Conservation (phyloP, 2,113 vertebrate genomes). For the Seriola rivoliana region DNA sequence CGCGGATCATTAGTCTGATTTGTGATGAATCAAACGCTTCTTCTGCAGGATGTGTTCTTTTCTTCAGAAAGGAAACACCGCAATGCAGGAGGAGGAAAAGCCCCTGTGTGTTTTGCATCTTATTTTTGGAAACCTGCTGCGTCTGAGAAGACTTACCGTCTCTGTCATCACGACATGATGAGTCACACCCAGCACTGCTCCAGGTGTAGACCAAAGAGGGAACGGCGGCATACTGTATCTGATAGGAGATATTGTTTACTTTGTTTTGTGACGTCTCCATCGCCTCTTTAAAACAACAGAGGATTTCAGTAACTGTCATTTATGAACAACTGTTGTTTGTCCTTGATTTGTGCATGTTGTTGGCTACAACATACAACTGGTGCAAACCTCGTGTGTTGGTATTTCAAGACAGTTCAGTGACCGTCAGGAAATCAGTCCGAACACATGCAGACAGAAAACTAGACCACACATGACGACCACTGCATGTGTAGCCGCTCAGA, state of each 20-base stretch:
- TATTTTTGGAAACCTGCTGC: conserved; percentile 50
- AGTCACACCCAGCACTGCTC: conserved; percentile 46
- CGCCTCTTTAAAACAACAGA: neutral
- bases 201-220: conserved; percentile 44
- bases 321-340: neutral
- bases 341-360: neutral
- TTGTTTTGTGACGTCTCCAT: neutral
- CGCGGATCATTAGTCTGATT: conserved; percentile 18
- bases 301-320: neutral
- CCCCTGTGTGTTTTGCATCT: conserved; percentile 31
- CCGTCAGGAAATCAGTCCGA: too few species aligned
- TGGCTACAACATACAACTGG: too few species aligned
- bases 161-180: conserved; percentile 58
- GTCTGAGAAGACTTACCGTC: conserved; percentile 43
- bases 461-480: too few species aligned
- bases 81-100: conserved; percentile 55
- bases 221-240: neutral
- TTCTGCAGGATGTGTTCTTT: conserved; percentile 18
- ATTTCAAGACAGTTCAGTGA: too few species aligned
- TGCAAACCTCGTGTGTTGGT: too few species aligned
- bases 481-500: too few species aligned
- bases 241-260: neutral
- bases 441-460: too few species aligned
- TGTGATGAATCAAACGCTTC: conserved; percentile 39
- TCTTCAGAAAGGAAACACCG: conserved; percentile 16